These are phyloP conservation scores for Hylaeus anthracinus DNA, from an alignment of 1,140 invertebrate genomes.

Conservation along the genomic window DNA sequence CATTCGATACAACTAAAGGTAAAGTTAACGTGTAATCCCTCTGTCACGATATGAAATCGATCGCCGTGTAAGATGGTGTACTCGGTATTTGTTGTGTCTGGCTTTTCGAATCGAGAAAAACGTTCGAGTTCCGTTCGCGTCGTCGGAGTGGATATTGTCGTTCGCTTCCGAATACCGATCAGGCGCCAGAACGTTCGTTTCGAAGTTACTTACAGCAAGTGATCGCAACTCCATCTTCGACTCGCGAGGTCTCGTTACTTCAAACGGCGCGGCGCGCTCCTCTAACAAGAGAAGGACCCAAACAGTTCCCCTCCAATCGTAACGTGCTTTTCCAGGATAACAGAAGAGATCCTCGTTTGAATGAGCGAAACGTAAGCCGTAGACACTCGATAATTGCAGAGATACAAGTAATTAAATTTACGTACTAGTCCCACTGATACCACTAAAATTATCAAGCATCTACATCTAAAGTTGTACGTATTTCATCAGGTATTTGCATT, in stretches of 20 bases:
- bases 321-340: no score
- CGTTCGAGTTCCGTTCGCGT: constrained; percentile 10
- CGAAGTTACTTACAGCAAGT: not conserved
- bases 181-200: not conserved
- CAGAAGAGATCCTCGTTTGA: no score
- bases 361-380: no score
- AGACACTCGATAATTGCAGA: no score
- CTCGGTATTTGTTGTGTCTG: constrained; percentile 22
- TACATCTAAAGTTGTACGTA: no score
- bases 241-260: not conserved
- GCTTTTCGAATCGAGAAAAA: constrained; percentile 14
- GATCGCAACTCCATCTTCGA: not conserved
- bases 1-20: constrained; percentile 52
- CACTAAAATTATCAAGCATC: no score
- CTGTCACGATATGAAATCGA: constrained; percentile 39
- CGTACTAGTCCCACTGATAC: no score
- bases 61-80: constrained; percentile 15
- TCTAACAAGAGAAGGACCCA: no score
- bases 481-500: no score
- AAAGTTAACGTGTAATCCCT: constrained; percentile 48
- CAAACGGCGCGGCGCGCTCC: not conserved
- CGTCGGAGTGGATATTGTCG: not conserved
- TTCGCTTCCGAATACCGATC: not conserved
- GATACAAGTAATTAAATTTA: no score
- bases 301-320: no score